Base-by-base conservation (phyloP, 2,888 invertebrate genomes). In the Apamea crenata region DNA sequence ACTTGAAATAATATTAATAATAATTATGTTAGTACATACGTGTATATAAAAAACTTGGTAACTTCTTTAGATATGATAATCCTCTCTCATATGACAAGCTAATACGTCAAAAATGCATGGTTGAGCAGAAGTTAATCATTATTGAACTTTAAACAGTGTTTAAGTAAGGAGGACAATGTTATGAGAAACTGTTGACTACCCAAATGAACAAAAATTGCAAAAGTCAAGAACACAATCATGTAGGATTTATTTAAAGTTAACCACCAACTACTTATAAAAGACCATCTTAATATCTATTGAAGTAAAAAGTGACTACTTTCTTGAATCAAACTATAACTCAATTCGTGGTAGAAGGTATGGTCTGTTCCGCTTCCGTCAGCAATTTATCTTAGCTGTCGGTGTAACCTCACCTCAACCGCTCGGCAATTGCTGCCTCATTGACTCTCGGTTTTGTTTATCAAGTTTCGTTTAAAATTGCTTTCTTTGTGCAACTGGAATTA, bases 371-470 rank as follows among this genome's bases (percentile, higher is more conserved):
- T 80, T 80, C 66, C 69, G 44, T 74, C 68, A 50, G 68, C 66
- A 76, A 86, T 86, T 68, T 81, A 72, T 82, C 78, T 82, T 81
- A 80, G 89, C 80, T 78, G 80, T 59, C 72, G n/a, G 44, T 85
- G 77, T 73, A 77, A 61, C 77, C 67, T 81, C 67, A 76, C 72
- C 80, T 74, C 68, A 88, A 90, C 86, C 86, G 83, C 84, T 90
- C 76, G 71, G 71, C 82, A 89, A 92, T 90, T 88, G 90, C 86
- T 86, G 84, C 89, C 90, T 89, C 89, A 90, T 93, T 88, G 88
- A 94, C 94, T 95, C 91, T 96, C 94, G 81, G 90, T 96, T 95
- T 96, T 94, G 88, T 93, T 93, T 80, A 87, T 82, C 81, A 79
- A 78, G 86, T 88, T 88, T 83, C 79, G 66, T 85, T 91, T 86